phyloP scores from a whole-genome alignment of 1,140 invertebrate species.

The Diabrotica undecimpunctata region DNA sequence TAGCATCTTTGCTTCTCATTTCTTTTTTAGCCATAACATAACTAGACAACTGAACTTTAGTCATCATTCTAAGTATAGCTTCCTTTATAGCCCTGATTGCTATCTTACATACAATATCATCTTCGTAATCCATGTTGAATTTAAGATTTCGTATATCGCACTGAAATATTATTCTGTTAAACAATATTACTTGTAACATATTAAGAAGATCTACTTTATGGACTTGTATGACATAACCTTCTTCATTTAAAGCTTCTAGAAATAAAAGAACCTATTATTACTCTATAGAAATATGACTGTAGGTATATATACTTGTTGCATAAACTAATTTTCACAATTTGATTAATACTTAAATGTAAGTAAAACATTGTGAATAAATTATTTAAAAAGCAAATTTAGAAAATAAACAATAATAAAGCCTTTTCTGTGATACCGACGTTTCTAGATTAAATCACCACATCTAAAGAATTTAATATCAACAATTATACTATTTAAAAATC shows the following conservation, averaged over 20 bases:
- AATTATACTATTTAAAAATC: no score
- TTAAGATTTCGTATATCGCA: conserved; percentile 29
- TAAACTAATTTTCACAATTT: no score
- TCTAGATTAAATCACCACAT: no score
- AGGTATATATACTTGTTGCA: not conserved
- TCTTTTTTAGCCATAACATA: not conserved
- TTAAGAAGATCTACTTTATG: conserved; percentile 21
- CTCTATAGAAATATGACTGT: not conserved
- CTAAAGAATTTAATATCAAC: no score
- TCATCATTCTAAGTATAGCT: conserved; percentile 13
- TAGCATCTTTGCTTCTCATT: not conserved
- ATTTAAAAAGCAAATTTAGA: no score
- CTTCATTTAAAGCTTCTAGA: conserved; percentile 14
- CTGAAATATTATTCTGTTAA: conserved; percentile 25
- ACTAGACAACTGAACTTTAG: conserved; percentile 15
- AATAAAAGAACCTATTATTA: not conserved
- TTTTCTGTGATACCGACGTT: no score
- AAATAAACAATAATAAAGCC: no score
- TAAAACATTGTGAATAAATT: not conserved
- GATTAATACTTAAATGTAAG: not conserved
- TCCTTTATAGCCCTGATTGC: conserved; percentile 21
- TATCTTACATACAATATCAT: conserved; percentile 25
- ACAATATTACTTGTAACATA: conserved; percentile 29
- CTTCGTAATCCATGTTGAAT: conserved; percentile 28
- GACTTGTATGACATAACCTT: conserved; percentile 21